A percentile compares a stretch with the other conserved stretches of the same genome.
Evolutionary conservation across 2,113 vertebrate genomes (phyloP).

Genomic region (Pteropus alecto): DNA sequence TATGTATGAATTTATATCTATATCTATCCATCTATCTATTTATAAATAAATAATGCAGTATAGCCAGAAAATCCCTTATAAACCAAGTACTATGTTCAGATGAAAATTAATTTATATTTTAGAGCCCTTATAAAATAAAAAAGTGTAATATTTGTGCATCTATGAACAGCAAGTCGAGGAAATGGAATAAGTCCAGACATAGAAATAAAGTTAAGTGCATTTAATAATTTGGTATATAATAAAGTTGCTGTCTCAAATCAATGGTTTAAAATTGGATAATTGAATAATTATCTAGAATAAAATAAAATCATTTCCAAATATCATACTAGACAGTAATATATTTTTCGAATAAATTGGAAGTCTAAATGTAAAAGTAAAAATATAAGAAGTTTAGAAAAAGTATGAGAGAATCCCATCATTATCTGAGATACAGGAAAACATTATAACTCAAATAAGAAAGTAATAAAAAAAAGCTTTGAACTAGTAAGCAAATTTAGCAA

Average conservation of each 20-base stretch:
- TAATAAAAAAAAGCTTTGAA: not conserved
- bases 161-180: not conserved
- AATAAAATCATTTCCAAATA: not conserved
- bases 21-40: too few species aligned
- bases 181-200: not conserved
- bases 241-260: not conserved
- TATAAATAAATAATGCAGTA: too few species aligned
- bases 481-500: not conserved
- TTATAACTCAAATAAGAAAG: not conserved
- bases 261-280: not conserved
- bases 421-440: not conserved
- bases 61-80: too few species aligned
- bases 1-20: too few species aligned
- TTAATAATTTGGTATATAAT: not conserved
- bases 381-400: not conserved
- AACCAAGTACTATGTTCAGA: not conserved
- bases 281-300: not conserved
- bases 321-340: not conserved
- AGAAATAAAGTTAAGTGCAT: not conserved
- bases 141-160: not conserved
- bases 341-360: not conserved
- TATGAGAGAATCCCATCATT: not conserved
- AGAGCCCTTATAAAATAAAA: not conserved
- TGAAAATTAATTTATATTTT: not conserved
- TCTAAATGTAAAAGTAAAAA: not conserved